Base-by-base conservation (phyloP, 2,113 vertebrate genomes). In the Pithys albifrons region DNA sequence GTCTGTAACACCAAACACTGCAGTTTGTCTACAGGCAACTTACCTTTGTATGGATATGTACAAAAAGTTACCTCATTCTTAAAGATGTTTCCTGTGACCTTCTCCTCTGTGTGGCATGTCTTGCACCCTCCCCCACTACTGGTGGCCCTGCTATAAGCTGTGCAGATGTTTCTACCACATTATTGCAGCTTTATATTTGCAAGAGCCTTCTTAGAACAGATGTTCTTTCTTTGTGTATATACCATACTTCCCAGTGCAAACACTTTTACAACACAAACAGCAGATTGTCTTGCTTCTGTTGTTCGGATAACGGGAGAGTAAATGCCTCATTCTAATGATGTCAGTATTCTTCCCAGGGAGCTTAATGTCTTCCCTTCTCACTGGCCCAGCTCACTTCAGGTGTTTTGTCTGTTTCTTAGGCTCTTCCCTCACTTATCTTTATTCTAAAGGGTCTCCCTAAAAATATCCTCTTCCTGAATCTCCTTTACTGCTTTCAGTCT, bases 211-310 rank as follows among this genome's bases (percentile, higher is more conserved):
- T 76, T 51, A 1, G 80, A 96, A 83, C 96, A 97, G 96, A 95
- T 97, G 96, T 95, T 97, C 90, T 88, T 95, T 95, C 91, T 91
- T 61, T 91, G 88, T 91, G 65, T 89, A 87, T 94, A 86, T 74
- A 89, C 95, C 79, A 73, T 71, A 24, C 91, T 95, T 94, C 57
- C 88, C 76, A 95, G 83, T 81, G 96, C 88, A 97, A 97, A 95
- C 95, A 95, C 85, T 96, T 96, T 94, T 94, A 95, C 88, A 94
- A 89, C 96, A 96, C 88, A 96, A 97, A 96, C 96, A 96, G 96
- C 96, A 97, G 96, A 96, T 97, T 97, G 95, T 74, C 88, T 92
- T 96, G 88, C 95, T 97, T 96, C 95, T 96, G 96, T 96, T 7
- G 1, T 81, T 81, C 14, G 1, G 73, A 84, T 94, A 78, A 71